phyloP scores from a whole-genome alignment of 1,140 invertebrate species.

The Hyphantria cunea region DNA sequence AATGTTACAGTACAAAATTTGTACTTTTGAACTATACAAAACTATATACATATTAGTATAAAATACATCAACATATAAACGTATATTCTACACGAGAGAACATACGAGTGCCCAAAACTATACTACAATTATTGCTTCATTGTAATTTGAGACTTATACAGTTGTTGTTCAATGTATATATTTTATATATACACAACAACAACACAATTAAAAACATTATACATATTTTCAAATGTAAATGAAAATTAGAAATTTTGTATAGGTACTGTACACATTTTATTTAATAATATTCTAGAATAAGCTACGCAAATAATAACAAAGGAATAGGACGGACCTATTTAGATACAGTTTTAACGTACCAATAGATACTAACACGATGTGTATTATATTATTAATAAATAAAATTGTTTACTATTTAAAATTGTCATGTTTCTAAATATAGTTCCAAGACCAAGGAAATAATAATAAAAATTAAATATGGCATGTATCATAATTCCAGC shows the following conservation, averaged over 20 bases:
- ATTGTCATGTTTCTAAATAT: neutral
- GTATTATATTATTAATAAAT: neutral
- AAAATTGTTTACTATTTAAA: neutral
- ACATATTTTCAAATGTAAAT: neutral
- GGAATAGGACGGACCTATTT: slow-evolving; percentile 6
- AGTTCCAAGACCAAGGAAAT: neutral
- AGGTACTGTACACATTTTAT: neutral
- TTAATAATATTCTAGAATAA: neutral
- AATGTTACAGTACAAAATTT: neutral
- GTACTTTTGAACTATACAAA: neutral
- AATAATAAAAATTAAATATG: neutral
- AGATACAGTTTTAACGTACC: neutral
- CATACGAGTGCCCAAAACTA: too few relatives aligned
- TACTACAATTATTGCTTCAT: too few relatives aligned
- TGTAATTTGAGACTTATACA: neutral
- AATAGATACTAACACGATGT: neutral
- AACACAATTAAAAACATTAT: neutral
- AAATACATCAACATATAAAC: neutral
- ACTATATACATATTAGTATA: neutral
- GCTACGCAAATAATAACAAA: slow-evolving; percentile 4
- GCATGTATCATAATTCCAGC: too few relatives aligned
- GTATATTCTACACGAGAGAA: neutral
- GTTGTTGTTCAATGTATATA: neutral
- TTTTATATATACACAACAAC: slow-evolving; percentile 2
- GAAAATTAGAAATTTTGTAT: neutral